Evolutionary conservation across 1,140 invertebrate species (phyloP).

Genomic region (Microplitis demolitor): DNA sequence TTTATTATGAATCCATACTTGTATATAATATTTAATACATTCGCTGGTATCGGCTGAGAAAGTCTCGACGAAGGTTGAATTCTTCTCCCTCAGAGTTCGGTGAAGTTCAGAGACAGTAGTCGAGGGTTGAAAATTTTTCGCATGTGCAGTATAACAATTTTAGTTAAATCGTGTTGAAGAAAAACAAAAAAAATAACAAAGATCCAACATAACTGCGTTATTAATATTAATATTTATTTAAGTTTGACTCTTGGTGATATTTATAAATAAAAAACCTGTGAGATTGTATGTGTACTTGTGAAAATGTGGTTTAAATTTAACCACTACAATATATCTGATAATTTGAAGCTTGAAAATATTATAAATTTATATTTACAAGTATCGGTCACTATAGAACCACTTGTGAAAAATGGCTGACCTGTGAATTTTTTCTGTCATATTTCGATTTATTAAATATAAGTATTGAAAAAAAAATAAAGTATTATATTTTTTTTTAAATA

Average conservation of each 20-base stretch:
- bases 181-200: background rate
- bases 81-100: conserved; percentile 5
- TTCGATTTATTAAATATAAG: conserved; percentile 18
- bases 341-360: background rate
- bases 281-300: background rate
- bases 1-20: background rate
- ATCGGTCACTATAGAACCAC: background rate
- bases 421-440: conserved; percentile 30
- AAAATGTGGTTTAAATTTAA: conserved; percentile 3
- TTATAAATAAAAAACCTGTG: background rate
- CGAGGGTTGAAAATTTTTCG: background rate
- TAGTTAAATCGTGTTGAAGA: background rate
- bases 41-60: background rate
- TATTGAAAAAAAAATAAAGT: background rate
- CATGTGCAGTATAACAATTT: background rate
- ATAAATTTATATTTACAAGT: background rate
- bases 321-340: background rate
- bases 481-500: conserved; percentile 29
- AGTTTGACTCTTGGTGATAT: background rate
- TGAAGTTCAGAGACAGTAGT: background rate
- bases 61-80: background rate
- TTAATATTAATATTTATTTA: background rate
- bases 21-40: too few relatives aligned
- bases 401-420: conserved; percentile 42
- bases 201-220: background rate